Conservation (phyloP, 2,797 vertebrate species). For the Sandelia bainsii region DNA sequence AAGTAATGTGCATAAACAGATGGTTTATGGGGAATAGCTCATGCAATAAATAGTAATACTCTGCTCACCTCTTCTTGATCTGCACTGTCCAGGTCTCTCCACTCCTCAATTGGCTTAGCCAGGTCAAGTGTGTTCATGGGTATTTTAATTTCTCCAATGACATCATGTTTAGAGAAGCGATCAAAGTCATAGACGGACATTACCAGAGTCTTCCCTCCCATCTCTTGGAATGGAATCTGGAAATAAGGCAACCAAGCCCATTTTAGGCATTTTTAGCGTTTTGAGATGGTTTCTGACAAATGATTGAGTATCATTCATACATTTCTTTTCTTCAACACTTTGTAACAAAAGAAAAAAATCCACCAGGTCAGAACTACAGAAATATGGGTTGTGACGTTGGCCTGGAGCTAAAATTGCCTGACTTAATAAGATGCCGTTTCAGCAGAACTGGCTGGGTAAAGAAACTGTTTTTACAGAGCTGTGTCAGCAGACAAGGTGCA, state of each 20-base stretch:
- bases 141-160: slow-evolving; percentile 96
- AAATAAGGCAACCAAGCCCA: slow-evolving; percentile 26
- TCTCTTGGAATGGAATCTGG: slow-evolving; percentile 95
- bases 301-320: not conserved
- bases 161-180: slow-evolving; percentile 98
- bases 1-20: not conserved
- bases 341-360: not conserved
- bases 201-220: slow-evolving; percentile 95
- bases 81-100: slow-evolving; percentile 94
- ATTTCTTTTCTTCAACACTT: not conserved
- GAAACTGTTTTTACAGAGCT: slow-evolving; percentile 54
- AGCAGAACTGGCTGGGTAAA: slow-evolving; percentile 54
- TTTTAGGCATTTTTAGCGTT: not conserved
- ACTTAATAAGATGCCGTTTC: slow-evolving; percentile 51
- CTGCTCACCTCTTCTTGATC: slow-evolving; percentile 95
- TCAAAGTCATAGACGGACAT: slow-evolving; percentile 98
- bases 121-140: slow-evolving; percentile 97
- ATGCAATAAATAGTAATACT: not conserved
- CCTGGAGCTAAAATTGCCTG: slow-evolving; percentile 26
- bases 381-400: slow-evolving; percentile 30
- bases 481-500: slow-evolving; percentile 68
- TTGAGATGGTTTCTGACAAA: not conserved
- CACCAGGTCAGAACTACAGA: not conserved
- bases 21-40: not conserved
- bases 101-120: slow-evolving; percentile 96